Percentiles rank a stretch among this genome's conserved stretches.
Conservation (phyloP, 2,113 vertebrate genomes). For the Prolemur simus region DNA sequence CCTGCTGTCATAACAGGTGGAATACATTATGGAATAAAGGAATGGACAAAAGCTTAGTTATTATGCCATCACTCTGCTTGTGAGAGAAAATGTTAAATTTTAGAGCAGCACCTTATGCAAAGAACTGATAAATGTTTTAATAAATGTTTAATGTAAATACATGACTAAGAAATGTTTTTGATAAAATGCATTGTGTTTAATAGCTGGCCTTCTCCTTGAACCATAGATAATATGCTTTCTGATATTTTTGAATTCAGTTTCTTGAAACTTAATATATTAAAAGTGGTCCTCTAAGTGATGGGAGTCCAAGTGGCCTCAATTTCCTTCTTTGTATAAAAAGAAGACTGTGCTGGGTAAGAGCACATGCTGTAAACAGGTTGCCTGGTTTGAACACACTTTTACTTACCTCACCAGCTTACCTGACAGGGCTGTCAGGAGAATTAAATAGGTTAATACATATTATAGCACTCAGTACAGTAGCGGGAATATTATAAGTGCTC, state of each 20-base stretch:
- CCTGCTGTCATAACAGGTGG: background rate
- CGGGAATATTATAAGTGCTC: background rate
- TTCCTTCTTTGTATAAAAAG: background rate
- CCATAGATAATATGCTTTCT: background rate
- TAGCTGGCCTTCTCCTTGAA: background rate
- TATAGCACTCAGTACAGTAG: background rate
- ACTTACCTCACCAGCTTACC: background rate
- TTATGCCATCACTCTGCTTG: background rate
- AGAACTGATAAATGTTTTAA: background rate
- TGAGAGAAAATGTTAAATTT: background rate
- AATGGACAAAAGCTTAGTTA: background rate
- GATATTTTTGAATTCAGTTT: background rate
- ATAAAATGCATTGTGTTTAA: background rate
- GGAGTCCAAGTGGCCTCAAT: background rate
- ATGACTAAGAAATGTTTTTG: background rate
- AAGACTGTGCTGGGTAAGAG: background rate
- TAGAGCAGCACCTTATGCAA: background rate
- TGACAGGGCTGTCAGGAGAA: background rate
- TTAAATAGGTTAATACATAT: background rate
- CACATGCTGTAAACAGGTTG: background rate
- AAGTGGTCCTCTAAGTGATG: background rate
- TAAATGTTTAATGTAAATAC: background rate
- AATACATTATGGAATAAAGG: background rate
- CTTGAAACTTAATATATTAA: background rate
- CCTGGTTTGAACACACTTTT: background rate